phyloP scores from a whole-genome alignment of 2,113 vertebrate genomes.

The Oreochromis spilurus region DNA sequence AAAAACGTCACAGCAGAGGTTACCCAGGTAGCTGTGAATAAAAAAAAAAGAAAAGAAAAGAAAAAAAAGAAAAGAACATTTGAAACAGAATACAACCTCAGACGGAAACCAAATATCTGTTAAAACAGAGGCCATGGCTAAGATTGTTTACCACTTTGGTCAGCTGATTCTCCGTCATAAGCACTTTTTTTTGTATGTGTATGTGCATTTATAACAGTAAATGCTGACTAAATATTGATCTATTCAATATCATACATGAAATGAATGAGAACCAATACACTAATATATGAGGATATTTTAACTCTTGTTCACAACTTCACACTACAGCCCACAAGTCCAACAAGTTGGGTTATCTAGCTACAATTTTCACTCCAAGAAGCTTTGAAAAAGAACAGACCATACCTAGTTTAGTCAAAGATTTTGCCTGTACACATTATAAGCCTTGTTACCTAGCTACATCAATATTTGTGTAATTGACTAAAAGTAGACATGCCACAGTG shows the following conservation, averaged over 20 bases:
- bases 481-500: conserved; percentile 1
- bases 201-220: background rate
- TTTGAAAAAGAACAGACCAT: background rate
- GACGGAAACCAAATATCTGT: background rate
- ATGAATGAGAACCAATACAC: background rate
- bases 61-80: background rate
- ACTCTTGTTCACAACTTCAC: background rate
- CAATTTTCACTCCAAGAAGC: background rate
- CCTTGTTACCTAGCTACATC: conserved; percentile 40
- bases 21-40: background rate
- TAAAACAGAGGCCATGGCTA: background rate
- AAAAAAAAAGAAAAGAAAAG: background rate
- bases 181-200: background rate
- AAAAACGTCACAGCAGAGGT: background rate
- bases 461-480: conserved; percentile 30
- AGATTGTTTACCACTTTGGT: background rate
- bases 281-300: background rate
- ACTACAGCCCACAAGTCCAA: background rate
- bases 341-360: background rate
- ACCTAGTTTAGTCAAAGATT: background rate
- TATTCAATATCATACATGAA: background rate
- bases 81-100: background rate
- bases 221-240: background rate
- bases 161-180: background rate
- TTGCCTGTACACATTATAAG: background rate